Percentiles rank a stretch among this genome's conserved stretches.
Conservation (phyloP, 2,113 vertebrate species). For the Phylloscopus trochiloides region DNA sequence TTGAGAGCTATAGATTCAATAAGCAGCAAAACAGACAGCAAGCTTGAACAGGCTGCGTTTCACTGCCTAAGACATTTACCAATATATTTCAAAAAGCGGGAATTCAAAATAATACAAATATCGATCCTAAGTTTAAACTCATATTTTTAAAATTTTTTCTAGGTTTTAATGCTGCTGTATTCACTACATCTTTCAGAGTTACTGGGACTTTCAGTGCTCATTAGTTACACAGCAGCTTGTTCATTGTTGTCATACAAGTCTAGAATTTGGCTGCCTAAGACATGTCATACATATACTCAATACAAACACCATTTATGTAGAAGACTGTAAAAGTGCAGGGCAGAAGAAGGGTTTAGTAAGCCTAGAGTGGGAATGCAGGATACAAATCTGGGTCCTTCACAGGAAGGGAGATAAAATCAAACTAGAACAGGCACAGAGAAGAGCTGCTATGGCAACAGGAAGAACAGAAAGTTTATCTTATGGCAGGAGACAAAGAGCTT, state of each 20-base stretch:
- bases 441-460: not conserved
- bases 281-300: not conserved
- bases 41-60: not conserved
- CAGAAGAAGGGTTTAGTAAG: not conserved
- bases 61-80: not conserved
- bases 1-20: not conserved
- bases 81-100: not conserved
- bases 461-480: not conserved
- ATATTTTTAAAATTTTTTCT: fast-evolving
- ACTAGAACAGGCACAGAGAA: not conserved
- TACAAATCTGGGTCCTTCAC: not conserved
- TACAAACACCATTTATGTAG: fast-evolving
- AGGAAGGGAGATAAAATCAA: not conserved
- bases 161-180: not conserved
- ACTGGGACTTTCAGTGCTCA: not conserved
- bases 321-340: not conserved
- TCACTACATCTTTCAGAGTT: not conserved
- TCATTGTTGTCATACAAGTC: not conserved
- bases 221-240: not conserved
- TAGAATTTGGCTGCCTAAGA: not conserved
- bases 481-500: not conserved
- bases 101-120: not conserved
- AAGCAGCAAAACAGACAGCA: not conserved
- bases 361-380: not conserved
- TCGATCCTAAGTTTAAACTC: not conserved